phyloP scores from a whole-genome alignment of 2,888 invertebrate species.

The Diarsia mendica region DNA sequence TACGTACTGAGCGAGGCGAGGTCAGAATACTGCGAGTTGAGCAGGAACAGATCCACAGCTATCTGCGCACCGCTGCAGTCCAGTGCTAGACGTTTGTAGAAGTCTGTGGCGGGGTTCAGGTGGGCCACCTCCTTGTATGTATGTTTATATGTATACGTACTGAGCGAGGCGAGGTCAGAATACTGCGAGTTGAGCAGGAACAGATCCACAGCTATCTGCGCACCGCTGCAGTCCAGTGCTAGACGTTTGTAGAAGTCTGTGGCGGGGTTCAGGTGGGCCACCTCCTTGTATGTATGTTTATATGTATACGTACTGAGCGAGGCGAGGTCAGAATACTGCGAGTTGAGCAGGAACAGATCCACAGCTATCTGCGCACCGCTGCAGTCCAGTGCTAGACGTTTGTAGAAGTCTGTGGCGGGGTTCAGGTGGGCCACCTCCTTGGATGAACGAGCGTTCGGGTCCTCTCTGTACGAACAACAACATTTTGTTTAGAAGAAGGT shows the following conservation, averaged over 20 bases:
- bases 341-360: slow-evolving; percentile 98
- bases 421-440: slow-evolving; percentile 96
- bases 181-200: slow-evolving; percentile 98
- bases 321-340: slow-evolving; percentile 98
- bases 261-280: slow-evolving; percentile 96
- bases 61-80: slow-evolving; percentile 99
- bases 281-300: slow-evolving; percentile 92
- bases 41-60: slow-evolving; percentile 98
- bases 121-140: too few species aligned
- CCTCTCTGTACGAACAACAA: slow-evolving; percentile 90
- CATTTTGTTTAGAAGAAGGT: too few species aligned
- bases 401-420: slow-evolving; percentile 98
- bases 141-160: slow-evolving; percentile 92
- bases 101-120: slow-evolving; percentile 98
- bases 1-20: slow-evolving; percentile 96
- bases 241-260: slow-evolving; percentile 98
- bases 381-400: slow-evolving; percentile 98
- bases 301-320: slow-evolving; percentile 93
- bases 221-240: slow-evolving; percentile 98
- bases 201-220: slow-evolving; percentile 98
- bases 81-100: slow-evolving; percentile 97
- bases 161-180: slow-evolving; percentile 97
- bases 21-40: slow-evolving; percentile 98
- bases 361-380: slow-evolving; percentile 98
- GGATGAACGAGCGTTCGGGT: slow-evolving; percentile 95